Evolutionary conservation across 2,888 invertebrate species (phyloP).

Genomic region (Trimorus sp.): DNA sequence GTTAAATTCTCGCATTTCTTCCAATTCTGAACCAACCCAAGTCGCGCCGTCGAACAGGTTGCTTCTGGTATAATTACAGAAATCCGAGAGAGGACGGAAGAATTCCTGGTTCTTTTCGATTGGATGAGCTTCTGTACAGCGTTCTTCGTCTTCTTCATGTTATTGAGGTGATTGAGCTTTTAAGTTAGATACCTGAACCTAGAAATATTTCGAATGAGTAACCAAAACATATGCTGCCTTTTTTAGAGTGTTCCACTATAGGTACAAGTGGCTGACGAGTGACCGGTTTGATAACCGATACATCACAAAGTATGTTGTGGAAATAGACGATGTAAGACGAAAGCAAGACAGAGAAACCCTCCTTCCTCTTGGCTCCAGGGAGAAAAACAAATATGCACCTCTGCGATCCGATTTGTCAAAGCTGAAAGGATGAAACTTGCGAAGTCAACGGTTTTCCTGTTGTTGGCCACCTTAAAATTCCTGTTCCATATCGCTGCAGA

Average conservation of each 20-base stretch:
- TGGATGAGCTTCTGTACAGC: conserved; percentile 86
- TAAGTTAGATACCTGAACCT: too few relatives aligned
- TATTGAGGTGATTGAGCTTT: conserved; percentile 83
- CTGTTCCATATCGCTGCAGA: conserved; percentile 89
- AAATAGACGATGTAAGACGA: conserved; percentile 85
- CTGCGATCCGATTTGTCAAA: conserved; percentile 84
- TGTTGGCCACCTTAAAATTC: conserved; percentile 87
- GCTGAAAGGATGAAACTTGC: conserved; percentile 84
- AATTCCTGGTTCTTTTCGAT: conserved; percentile 84
- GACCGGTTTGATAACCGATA: conserved; percentile 89
- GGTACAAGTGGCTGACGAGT: conserved; percentile 87
- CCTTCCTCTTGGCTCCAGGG: conserved; percentile 86
- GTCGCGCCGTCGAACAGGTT: conserved; percentile 83
- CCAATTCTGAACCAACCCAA: conserved; percentile 84
- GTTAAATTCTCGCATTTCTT: conserved; percentile 86
- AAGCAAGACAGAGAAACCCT: conserved; percentile 85
- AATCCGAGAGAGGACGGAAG: conserved; percentile 84
- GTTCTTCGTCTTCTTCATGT: conserved; percentile 85
- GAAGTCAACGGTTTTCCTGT: conserved; percentile 84
- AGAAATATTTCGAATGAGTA: too few relatives aligned
- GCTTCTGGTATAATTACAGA: conserved; percentile 85
- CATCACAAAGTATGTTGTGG: conserved; percentile 85
- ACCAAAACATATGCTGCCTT: background rate
- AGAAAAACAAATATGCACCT: conserved; percentile 84
- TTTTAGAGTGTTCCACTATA: conserved; percentile 87